Base-by-base conservation (phyloP, 1,140 invertebrate species). In the Ganaspis sp. region DNA sequence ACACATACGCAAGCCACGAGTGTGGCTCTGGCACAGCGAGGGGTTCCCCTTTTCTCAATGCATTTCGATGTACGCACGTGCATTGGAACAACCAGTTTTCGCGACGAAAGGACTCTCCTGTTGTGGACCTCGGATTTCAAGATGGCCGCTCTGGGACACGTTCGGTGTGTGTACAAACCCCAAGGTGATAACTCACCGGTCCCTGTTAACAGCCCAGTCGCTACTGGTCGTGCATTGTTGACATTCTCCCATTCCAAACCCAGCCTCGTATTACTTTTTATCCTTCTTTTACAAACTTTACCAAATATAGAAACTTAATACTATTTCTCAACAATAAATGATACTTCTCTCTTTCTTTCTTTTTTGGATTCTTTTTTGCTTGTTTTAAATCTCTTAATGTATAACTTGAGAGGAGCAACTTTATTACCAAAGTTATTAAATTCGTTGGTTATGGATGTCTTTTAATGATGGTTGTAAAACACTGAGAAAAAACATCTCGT, bases 201-300 rank as follows among this genome's bases (percentile, higher is more conserved):
- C 58, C 58, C 58, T 64, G 58, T 64, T 64, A 64, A 64, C 58
- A 64, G 26, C 58, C 58, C 26, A 64, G 58, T 64, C 58, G 58
- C 58, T 64, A 64, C 58, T 64, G 58, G 58, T 64, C 58, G 58
- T 64, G 58, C 58, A 64, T 64, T 64, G 58, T 64, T 64, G 58
- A 64, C 58, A 64, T 64, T 64, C 58, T 64, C 58, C 58, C 58
- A 64, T 64, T 64, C 26, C 58, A 29, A 64, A 64, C 23, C 26
- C 11, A 64, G 26, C 58, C 58, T 29, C 21, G 23, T 1, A 64
- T 64, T 64, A 64, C 58, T 64, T 64, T 64, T 64, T 64, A 9
- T 29, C 26, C 12, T 64, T n/a, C 26, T 29, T 29, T 64, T 34
- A 64, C 12, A n/a, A 29, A 29, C 58, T 64, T 29, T 64, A n/a